phyloP scores from a whole-genome alignment of 2,113 vertebrate genomes.

The Salminus brasiliensis region DNA sequence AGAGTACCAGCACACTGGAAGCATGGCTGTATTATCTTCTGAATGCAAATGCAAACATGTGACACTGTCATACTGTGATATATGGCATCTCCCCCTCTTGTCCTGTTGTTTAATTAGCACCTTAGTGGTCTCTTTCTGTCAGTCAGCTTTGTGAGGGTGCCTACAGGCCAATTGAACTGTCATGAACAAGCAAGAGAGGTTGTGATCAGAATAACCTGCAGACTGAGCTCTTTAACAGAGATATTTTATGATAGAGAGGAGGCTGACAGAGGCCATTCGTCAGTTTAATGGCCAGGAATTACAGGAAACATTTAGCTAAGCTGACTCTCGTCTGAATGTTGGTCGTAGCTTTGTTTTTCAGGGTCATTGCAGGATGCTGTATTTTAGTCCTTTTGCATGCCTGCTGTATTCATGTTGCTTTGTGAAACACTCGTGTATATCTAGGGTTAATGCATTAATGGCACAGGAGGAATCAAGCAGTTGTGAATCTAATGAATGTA shows the following conservation, averaged over 20 bases:
- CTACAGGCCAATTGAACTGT: neutral
- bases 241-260: conserved; percentile 10
- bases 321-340: neutral
- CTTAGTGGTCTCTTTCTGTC: neutral
- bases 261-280: conserved; percentile 10
- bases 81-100: neutral
- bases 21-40: too few species aligned
- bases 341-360: neutral
- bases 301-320: conserved; percentile 17
- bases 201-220: neutral
- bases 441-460: neutral
- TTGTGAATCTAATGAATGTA: neutral
- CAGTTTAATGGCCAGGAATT: conserved; percentile 33
- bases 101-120: neutral
- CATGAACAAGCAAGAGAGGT: neutral
- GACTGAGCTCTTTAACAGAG: neutral
- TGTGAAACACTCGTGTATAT: neutral
- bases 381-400: neutral
- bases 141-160: neutral
- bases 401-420: neutral
- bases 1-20: too few species aligned
- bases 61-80: too few species aligned
- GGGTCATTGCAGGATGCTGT: neutral
- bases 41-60: too few species aligned
- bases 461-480: neutral